Evolutionary conservation across 1,140 invertebrate genomes (phyloP).

Genomic region (Polypedilum vanderplanki): DNA sequence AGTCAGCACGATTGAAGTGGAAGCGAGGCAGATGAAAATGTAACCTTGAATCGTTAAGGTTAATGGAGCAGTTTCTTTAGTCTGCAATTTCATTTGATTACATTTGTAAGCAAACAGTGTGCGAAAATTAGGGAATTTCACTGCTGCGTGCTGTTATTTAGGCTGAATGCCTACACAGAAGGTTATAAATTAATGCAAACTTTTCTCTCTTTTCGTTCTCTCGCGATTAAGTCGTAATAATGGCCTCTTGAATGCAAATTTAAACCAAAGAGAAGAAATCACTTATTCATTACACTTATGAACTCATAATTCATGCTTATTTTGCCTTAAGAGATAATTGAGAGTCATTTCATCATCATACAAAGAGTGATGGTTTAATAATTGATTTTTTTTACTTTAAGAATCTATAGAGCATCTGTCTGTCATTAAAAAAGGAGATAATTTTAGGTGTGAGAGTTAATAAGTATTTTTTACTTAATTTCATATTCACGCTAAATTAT

Average conservation of each 20-base stretch:
- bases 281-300: neutral
- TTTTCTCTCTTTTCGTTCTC: too few relatives aligned
- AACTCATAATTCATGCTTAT: slow-evolving; percentile 5
- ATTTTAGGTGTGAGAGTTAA: too few relatives aligned
- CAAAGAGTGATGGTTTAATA: too few relatives aligned
- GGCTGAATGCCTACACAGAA: neutral
- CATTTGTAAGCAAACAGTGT: neutral
- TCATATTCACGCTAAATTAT: too few relatives aligned
- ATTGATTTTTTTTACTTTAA: too few relatives aligned
- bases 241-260: too few relatives aligned
- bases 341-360: neutral
- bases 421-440: too few relatives aligned
- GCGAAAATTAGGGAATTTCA: slow-evolving; percentile 2
- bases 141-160: slow-evolving; percentile 1
- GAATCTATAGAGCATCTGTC: too few relatives aligned
- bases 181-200: neutral
- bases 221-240: too few relatives aligned
- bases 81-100: slow-evolving; percentile 10
- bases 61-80: slow-evolving; percentile 24
- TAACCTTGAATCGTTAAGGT: slow-evolving; percentile 27
- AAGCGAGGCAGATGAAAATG: slow-evolving; percentile 23
- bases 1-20: neutral
- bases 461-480: too few relatives aligned
- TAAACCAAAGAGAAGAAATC: neutral
- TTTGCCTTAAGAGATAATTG: neutral